phyloP scores from a whole-genome alignment of 2,888 invertebrate genomes.

The Prionchulus punctatus region DNA sequence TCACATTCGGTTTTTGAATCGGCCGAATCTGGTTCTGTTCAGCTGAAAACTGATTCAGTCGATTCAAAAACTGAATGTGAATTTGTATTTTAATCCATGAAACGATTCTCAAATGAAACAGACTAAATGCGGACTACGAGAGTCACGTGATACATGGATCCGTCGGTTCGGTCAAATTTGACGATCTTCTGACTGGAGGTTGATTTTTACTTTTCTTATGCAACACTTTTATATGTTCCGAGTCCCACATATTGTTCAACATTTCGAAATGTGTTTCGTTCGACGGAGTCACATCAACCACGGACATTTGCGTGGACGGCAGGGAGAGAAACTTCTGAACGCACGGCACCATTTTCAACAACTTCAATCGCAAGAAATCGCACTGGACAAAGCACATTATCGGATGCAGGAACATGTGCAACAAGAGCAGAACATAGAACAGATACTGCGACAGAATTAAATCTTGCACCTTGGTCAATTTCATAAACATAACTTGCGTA shows the following conservation, averaged over 20 bases:
- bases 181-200: too few species aligned
- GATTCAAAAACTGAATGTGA: too few species aligned
- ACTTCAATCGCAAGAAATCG: not conserved
- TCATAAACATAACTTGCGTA: not conserved
- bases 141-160: too few species aligned
- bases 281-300: not conserved
- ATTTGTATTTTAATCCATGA: too few species aligned
- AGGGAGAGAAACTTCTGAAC: not conserved
- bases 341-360: not conserved
- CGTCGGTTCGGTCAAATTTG: too few species aligned
- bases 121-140: too few species aligned
- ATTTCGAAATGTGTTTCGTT: constrained; percentile 4
- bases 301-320: not conserved
- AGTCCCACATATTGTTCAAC: constrained; percentile 2
- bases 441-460: not conserved
- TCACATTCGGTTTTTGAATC: too few species aligned
- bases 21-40: too few species aligned
- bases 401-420: constrained; percentile 5
- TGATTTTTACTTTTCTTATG: too few species aligned
- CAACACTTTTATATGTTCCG: too few species aligned
- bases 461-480: not conserved
- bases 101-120: too few species aligned
- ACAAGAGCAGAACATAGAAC: not conserved
- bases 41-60: too few species aligned
- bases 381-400: not conserved